Conservation (phyloP, 2,113 vertebrate species). For the Daubentonia madagascariensis region DNA sequence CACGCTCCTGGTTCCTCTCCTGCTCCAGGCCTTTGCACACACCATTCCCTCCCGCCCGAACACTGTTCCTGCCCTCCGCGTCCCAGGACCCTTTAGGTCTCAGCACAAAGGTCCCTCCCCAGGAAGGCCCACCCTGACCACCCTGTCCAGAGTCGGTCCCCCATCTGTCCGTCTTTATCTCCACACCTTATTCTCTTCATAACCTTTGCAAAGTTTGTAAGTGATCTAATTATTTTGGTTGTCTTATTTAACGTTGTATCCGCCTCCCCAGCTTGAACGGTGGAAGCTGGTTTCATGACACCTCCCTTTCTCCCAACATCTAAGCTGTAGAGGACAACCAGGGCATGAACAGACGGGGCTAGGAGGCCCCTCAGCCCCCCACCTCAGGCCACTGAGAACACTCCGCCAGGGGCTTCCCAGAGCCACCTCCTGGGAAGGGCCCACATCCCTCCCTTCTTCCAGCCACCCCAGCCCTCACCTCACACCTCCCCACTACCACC, state of each 20-base stretch:
- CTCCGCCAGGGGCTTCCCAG: not conserved
- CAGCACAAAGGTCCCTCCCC: not conserved
- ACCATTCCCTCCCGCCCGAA: not conserved
- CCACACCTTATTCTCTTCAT: not conserved
- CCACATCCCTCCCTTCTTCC: too few species aligned
- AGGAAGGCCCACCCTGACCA: not conserved
- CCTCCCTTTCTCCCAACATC: not conserved
- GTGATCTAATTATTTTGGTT: not conserved
- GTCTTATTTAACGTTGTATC: not conserved
- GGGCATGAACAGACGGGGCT: accelerated
- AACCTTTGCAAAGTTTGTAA: not conserved
- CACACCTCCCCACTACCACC: not conserved
- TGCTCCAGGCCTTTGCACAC: not conserved
- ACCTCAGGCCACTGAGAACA: not conserved
- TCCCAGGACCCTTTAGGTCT: not conserved
- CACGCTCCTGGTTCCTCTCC: not conserved
- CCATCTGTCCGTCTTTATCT: not conserved
- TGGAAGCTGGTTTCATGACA: accelerated
- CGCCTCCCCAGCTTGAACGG: accelerated
- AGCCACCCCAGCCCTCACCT: too few species aligned
- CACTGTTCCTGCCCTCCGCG: not conserved
- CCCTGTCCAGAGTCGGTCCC: not conserved
- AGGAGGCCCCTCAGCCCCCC: too few species aligned
- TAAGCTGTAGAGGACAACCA: too few species aligned
- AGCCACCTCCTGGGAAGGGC: not conserved